phyloP scores from a whole-genome alignment of 1,140 invertebrate genomes.

The Anagrus nilaparvatae region DNA sequence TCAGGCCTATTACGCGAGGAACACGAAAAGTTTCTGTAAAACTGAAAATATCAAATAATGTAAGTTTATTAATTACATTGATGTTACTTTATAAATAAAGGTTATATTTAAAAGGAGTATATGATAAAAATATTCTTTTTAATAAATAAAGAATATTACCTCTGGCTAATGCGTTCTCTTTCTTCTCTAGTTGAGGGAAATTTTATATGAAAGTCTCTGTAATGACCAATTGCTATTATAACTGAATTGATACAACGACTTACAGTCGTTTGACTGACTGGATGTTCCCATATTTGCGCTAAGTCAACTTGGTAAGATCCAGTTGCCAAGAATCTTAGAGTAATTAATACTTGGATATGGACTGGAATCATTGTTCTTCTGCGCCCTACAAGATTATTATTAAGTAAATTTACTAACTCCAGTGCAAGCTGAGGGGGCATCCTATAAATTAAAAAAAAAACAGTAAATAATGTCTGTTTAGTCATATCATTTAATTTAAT shows the following conservation, averaged over 20 bases:
- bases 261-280: neutral
- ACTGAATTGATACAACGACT: conserved; percentile 1
- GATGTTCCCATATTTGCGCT: neutral
- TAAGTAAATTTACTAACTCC: no score
- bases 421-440: no score
- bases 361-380: no score
- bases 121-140: no score
- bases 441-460: no score
- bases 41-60: neutral
- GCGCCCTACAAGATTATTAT: no score
- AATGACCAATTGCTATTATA: neutral
- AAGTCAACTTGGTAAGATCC: neutral
- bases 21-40: neutral
- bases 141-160: no score
- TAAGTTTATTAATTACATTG: neutral
- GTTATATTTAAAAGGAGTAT: no score
- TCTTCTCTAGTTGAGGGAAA: neutral
- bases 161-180: no score
- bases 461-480: no score
- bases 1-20: neutral
- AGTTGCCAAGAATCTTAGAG: neutral
- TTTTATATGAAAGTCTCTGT: neutral
- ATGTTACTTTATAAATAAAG: no score
- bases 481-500: no score
- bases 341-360: neutral